These are phyloP conservation scores for Anastrepha obliqua DNA, from an alignment of 1,140 invertebrate genomes.

Conservation along the genomic window DNA sequence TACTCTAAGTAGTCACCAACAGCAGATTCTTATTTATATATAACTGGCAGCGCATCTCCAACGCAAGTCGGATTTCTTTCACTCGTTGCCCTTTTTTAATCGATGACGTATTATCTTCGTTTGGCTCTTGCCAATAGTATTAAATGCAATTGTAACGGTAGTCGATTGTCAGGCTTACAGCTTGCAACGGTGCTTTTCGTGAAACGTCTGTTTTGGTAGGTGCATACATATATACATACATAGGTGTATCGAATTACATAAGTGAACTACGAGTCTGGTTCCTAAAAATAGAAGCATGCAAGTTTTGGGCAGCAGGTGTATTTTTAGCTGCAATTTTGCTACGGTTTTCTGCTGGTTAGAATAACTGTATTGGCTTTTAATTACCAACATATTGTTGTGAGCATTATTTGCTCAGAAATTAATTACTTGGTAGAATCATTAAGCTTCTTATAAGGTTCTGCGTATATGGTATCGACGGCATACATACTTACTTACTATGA, in stretches of 20 bases:
- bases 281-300: not conserved
- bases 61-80: not conserved
- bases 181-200: not conserved
- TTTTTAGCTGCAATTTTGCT: not conserved
- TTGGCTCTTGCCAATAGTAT: not conserved
- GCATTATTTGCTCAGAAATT: not conserved
- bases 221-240: not conserved
- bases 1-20: too few relatives aligned
- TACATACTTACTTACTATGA: too few relatives aligned
- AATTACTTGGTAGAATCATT: not conserved
- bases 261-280: not conserved
- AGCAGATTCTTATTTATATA: too few relatives aligned
- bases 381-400: not conserved
- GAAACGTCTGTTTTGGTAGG: not conserved
- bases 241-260: not conserved
- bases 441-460: conserved; percentile 9
- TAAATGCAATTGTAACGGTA: conserved; percentile 28
- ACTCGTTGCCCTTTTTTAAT: conserved; percentile 9
- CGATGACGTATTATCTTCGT: conserved; percentile 27
- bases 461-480: not conserved
- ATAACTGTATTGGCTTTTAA: conserved; percentile 31
- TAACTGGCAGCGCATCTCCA: not conserved
- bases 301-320: not conserved
- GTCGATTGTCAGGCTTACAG: conserved; percentile 14
- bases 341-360: not conserved